Base-by-base conservation (phyloP, 2,113 vertebrate species). In the Crotalus viridis region DNA sequence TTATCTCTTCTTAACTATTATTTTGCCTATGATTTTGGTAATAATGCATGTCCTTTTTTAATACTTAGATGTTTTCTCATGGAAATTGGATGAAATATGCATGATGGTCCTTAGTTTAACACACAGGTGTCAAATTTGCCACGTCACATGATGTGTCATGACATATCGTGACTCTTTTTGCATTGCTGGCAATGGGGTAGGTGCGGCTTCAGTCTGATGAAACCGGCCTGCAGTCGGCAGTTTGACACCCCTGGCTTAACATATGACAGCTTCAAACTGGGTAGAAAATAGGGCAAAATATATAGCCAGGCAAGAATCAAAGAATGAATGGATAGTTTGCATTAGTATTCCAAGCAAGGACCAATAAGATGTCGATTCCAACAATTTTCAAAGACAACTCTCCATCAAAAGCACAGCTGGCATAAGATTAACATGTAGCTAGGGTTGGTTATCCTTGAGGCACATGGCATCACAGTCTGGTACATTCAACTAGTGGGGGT, bases 1-100 rank as follows among this genome's bases (percentile, higher is more conserved):
- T 15, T 19, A 1, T 0, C 39, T 9, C 86, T 93, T 64, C 87
- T 94, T 92, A 96, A 94, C 93, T 91, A 51, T 51, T 51, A n/a
- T n/a, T 52, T 88, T 89, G 43, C 21, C 26, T 13, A 26, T 64
- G 61, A 64, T 61, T 26, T 61, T 61, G 24, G 22, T 61, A 9
- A 24, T 64, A 64, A 64, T 64, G 61, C 61, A 64, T 28, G 61
- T 64, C 4, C 26, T 64, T n/a, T 64, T n/a, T 64, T 13, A n/a
- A 64, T 64, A 64, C 4, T 64, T 64, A 64, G 61, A 64, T 12
- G 4, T 13, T 28, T 64, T 64, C 61, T 64, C 4, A 0, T 64
- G 61, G 28, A 64, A 26, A 64, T 64, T 64, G 26, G 61, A 64
- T 64, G 61, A 64, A 64, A 64, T 64, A 61, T 26, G 59, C 22